Evolutionary conservation across 2,888 invertebrate genomes (phyloP), one percentile per base, ranked within the genome.

Genomic region (Sycophila texana): DNA sequence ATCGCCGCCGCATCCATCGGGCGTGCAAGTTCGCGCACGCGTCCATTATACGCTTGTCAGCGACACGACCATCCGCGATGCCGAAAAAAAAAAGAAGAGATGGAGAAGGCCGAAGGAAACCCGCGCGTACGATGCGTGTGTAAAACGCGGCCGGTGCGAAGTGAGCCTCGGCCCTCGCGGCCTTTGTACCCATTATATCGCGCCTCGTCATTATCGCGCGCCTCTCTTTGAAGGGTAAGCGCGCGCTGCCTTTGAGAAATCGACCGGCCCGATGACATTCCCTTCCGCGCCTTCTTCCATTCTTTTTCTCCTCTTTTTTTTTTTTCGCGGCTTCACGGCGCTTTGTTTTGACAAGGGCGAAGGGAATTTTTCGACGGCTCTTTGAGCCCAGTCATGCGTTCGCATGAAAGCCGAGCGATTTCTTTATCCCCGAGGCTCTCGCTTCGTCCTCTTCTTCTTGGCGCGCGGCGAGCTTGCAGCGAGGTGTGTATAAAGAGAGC

Each of bases 121-220:
- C 39, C 39, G 39, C 39, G 26, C 26, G 26, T 26, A 26, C 26
- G 26, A 3, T 26, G 26, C 26, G 26, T 3, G 26, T 26, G 26
- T 26, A 26, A 26, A 26, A 26, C 26, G 70, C 76, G 63, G 76
- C 22, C 76, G 61, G 26, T 60, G 57, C 57, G 67, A 53, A 63
- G 61, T 51, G 53, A 30, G 26, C 22, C 30, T 22, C 63, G 20
- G 39, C 30, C 47, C n/a, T 14, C 18, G 55, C 67, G n/a, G 30
- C 47, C 68, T 73, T 74, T 78, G 67, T 67, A 20, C 61, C 55
- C 20, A 66, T 61, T 60, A 73, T 68, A 26, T 22, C 49, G 22
- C 61, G 60, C 16, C 63, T 63, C 51, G 74, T 78, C 78, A 78
- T 78, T 78, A 78, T 75, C 71, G 71, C 26, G 68, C 39, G 39